Conservation (phyloP, 2,888 invertebrate species). For the Cordilura impudica region DNA sequence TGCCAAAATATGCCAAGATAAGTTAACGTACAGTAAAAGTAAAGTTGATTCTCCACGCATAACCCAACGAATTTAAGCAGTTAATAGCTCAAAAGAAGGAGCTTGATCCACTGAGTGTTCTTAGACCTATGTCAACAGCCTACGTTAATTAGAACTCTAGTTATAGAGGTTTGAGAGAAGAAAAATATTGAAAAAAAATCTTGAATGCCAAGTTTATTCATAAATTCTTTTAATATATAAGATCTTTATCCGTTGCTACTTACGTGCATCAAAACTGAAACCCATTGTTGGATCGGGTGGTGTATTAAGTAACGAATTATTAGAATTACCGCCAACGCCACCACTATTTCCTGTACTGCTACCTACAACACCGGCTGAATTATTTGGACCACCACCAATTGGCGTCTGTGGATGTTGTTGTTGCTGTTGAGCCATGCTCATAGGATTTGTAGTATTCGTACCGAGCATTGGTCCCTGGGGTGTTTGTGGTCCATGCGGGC, state of each 20-base stretch:
- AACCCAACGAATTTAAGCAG: too few species aligned
- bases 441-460: constrained; percentile 74
- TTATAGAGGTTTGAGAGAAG: too few species aligned
- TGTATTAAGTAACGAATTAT: constrained; percentile 75
- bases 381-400: constrained; percentile 34
- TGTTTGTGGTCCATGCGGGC: constrained; percentile 72
- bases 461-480: constrained; percentile 74
- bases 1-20: too few species aligned
- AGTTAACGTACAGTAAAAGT: too few species aligned
- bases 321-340: constrained; percentile 49
- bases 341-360: constrained; percentile 31
- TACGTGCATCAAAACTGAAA: constrained; percentile 77
- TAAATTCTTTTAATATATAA: not conserved
- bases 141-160: too few species aligned
- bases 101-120: too few species aligned
- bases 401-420: constrained; percentile 62
- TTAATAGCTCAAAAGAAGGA: too few species aligned
- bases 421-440: constrained; percentile 66
- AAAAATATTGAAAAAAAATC: too few species aligned
- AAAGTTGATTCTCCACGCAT: too few species aligned
- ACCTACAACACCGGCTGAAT: constrained; percentile 7
- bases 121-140: too few species aligned
- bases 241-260: too few species aligned
- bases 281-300: constrained; percentile 76
- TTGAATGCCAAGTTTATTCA: not conserved